Base-by-base conservation (phyloP, 2,888 invertebrate species). In the Ochropacha duplaris region DNA sequence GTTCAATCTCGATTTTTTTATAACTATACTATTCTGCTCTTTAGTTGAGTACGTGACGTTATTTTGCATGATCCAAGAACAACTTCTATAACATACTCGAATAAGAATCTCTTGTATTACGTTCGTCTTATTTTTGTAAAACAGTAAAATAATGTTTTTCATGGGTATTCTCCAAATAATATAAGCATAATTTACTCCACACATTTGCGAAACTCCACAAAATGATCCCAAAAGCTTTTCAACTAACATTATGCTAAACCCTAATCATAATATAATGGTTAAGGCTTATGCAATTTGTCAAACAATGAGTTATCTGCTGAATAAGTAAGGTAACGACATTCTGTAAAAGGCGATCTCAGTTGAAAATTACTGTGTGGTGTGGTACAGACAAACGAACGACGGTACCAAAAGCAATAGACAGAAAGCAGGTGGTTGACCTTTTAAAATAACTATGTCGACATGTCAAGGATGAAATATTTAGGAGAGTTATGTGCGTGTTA, bases 401-500 rank as follows among this genome's bases (percentile, higher is more conserved):
- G 19, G 28, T 16, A 26, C 54, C 49, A 22, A 26, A 54, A 39
- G 9, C n/a, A 49, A 34, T 54, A 57, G 39, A 19, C 31, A 19
- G 36, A 56, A 56, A 49, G 49, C 57, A 59, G 56, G 57, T 60
- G 58, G 58, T 58, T 60, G 58, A 62, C 62, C 62, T 62, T 54
- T 59, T 49, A 51, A 24, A 19, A 52, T 22, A 34, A 50, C 61
- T 66, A 68, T 64, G 70, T 36, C 36, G 36, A 36, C 36, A 36
- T 36, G n/a, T 70, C 71, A 74, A 76, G 71, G 74, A 70, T 71
- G 64, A 64, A 57, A 62, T 61, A 60, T 61, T 57, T 60, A 57
- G 57, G 50, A 64, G 66, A 64, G 67, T 1, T 50, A 58, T 6
- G 14, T 39, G 39, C 39, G 39, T 39, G 39, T 39, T 16, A 39